Conservation (phyloP, 1,140 invertebrate species). For the Eupristina koningsbergeri region DNA sequence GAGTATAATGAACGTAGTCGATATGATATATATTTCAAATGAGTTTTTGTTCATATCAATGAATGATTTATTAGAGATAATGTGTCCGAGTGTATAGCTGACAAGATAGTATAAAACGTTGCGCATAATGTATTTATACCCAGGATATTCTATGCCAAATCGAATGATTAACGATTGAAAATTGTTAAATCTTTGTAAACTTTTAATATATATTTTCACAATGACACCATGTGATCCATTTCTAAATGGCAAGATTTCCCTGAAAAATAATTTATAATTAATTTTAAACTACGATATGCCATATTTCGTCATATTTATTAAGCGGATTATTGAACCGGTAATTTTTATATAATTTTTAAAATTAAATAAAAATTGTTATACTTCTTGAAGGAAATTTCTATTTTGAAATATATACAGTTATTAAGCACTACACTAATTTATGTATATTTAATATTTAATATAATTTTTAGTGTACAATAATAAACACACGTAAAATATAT, state of each 20-base stretch:
- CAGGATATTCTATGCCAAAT: conserved; percentile 4
- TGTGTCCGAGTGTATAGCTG: neutral
- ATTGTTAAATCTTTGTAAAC: neutral
- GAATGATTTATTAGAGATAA: conserved; percentile 40
- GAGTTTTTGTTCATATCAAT: conserved; percentile 26
- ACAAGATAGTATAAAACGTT: neutral
- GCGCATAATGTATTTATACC: conserved; percentile 1
- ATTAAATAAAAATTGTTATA: no score
- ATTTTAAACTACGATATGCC: neutral
- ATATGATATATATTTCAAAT: neutral
- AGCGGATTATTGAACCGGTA: no score
- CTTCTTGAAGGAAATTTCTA: no score
- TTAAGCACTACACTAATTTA: no score
- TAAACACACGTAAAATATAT: no score
- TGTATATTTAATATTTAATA: no score
- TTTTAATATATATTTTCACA: neutral
- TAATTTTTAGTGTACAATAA: no score
- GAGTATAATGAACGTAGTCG: neutral
- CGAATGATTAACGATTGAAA: conserved; percentile 5
- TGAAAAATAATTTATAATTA: neutral
- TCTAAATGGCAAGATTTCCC: neutral
- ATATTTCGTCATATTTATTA: neutral
- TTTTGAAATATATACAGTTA: no score
- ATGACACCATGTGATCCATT: no score
- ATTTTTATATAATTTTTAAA: no score